Base-by-base conservation (phyloP, 2,888 invertebrate genomes). In the Leptarthrus brevirostris region DNA sequence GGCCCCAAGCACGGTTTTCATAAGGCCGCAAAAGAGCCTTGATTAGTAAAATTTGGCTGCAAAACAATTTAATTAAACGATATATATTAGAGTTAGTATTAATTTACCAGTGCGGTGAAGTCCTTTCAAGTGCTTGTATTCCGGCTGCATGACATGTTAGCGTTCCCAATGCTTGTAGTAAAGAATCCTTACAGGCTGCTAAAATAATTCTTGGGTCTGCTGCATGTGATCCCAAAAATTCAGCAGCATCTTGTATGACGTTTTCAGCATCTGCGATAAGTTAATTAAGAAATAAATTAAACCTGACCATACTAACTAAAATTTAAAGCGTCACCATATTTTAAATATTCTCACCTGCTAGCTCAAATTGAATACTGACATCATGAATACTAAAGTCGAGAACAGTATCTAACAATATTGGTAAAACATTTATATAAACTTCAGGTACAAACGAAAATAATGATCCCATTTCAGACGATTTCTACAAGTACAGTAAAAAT, bases 1-100 rank as follows among this genome's bases (percentile, higher is more conserved):
- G 94, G 14, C 93, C 93, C 92, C 92, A 90, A 1, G 93, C 92
- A 36, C 93, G 87, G 82, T 93, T 93, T 83, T 93, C 93, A 80
- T 94, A 94, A 0, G 94, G 93, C 5, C 90, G 88, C 22, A 94
- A 83, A 74, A 94, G 83, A 73, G 91, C 90, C 40, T 89, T 88
- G 0, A 93, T 88, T 86, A 94, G 88, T 44, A 86, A 86, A 79
- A 87, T 81, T 79, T 90, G 90, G 75, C 90, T 89, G 52, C 58
- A 30, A 30, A 22, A 70, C 47, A 18, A 10, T 16, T 36, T 26
- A 8, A 74, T 77, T 40, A 40, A 14, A 54, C n/a, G n/a, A n/a
- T n/a, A 36, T 71, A 24, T 40, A 34, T 3, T 14, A 81, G 86
- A 83, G 81, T 90, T 86, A 16, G 52, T 34, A n/a, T n/a, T 88